phyloP scores from a whole-genome alignment of 64 coral and sea anemone genomes.

The Actinia tenebrosa region DNA sequence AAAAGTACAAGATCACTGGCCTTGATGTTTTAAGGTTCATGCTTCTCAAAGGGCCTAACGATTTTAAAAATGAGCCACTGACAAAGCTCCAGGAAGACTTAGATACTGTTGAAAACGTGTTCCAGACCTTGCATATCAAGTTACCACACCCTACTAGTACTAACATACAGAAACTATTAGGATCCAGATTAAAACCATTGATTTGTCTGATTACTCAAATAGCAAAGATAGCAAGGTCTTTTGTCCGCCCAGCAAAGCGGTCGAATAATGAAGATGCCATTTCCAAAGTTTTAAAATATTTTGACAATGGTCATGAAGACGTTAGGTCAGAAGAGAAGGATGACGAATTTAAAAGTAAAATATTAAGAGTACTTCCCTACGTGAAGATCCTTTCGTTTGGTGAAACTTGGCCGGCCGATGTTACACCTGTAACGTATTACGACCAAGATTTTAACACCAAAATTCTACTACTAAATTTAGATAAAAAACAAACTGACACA shows the following conservation, averaged over 20 bases:
- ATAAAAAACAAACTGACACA: not conserved
- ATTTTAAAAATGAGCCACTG: not conserved
- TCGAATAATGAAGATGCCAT: not conserved
- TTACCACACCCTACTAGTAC: not conserved
- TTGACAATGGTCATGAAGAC: not conserved
- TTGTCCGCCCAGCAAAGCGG: not conserved
- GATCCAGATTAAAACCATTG: not conserved
- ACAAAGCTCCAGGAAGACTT: not conserved
- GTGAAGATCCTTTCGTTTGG: too few species aligned
- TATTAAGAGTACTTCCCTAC: not conserved
- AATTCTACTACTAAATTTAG: not conserved
- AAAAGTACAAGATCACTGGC: not conserved
- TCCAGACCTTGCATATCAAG: not conserved
- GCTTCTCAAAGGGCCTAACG: not conserved
- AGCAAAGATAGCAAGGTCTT: not conserved
- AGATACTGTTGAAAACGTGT: not conserved
- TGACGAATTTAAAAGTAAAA: not conserved
- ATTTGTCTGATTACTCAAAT: not conserved
- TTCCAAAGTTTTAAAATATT: not conserved
- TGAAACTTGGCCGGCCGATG: too few species aligned
- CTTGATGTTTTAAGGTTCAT: not conserved
- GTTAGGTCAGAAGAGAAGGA: not conserved
- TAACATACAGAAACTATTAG: not conserved
- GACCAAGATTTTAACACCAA: not conserved
- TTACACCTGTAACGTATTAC: too few species aligned